Conservation (phyloP, 37 sponge, comb jelly and placozoan genomes). For the Sycon ciliatum region DNA sequence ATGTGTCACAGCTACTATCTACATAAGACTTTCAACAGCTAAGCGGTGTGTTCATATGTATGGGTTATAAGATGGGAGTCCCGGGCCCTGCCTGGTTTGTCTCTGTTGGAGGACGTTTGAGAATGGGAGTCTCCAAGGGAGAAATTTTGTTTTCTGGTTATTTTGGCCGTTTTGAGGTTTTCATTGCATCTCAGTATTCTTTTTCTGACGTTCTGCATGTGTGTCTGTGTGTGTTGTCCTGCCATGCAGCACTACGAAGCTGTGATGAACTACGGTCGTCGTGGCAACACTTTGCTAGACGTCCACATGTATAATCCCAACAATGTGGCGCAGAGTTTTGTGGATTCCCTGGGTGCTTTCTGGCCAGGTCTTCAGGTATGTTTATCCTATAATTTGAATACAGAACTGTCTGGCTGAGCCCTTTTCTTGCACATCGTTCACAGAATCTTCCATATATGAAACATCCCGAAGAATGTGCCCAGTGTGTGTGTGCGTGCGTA, state of each 20-base stretch:
- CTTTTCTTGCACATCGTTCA: no score
- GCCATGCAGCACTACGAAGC: constrained; percentile 70
- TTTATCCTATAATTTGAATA: not conserved
- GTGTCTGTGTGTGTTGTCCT: constrained; percentile 1
- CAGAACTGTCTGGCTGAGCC: no score
- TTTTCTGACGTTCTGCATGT: not conserved
- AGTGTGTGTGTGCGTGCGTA: no score
- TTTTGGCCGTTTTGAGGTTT: not conserved
- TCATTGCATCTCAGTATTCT: not conserved
- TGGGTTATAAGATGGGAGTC: no score
- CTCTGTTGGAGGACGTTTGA: no score
- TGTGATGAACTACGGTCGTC: constrained; percentile 59
- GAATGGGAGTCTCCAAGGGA: no score
- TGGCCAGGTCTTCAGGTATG: constrained; percentile 96
- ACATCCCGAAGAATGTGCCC: no score
- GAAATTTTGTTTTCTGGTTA: not conserved
- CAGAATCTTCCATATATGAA: no score
- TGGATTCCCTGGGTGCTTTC: constrained; percentile 92
- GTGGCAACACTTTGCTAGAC: constrained; percentile 56
- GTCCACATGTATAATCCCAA: constrained; percentile 66
- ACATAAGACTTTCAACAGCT: no score
- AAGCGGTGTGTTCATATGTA: no score
- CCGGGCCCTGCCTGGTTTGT: no score
- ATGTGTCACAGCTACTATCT: no score
- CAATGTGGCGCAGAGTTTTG: constrained; percentile 37